phyloP scores from a whole-genome alignment of 2,888 invertebrate species.

The Phaonia tiefii region DNA sequence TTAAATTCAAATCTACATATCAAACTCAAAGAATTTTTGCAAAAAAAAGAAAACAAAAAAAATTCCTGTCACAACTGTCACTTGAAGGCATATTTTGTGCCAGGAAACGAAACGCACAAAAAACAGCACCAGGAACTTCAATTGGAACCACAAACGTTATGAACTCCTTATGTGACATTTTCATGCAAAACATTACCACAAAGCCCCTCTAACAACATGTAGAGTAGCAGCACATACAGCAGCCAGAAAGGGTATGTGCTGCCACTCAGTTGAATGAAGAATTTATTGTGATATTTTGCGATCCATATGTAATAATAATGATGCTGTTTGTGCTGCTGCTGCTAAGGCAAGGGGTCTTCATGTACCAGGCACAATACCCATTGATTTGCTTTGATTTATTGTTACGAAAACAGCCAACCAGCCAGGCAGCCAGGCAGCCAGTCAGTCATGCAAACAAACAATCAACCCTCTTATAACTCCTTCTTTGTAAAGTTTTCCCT shows the following conservation, averaged over 20 bases:
- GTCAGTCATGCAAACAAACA: slow-evolving; percentile 29
- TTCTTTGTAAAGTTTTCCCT: slow-evolving; percentile 48
- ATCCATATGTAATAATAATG: too few relatives aligned
- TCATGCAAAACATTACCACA: slow-evolving; percentile 26
- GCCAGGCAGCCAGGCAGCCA: too few relatives aligned
- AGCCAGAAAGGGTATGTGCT: too few relatives aligned
- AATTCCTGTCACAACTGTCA: slow-evolving; percentile 68
- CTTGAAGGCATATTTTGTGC: slow-evolving; percentile 68
- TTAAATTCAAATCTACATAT: background rate
- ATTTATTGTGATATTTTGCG: slow-evolving; percentile 14
- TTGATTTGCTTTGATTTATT: slow-evolving; percentile 80
- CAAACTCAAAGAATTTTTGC: slow-evolving; percentile 4
- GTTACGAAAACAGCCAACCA: slow-evolving; percentile 62
- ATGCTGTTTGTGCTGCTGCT: slow-evolving; percentile 32
- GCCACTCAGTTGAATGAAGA: background rate
- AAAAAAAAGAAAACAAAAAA: slow-evolving; percentile 3
- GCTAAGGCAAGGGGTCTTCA: background rate
- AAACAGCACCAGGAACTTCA: background rate
- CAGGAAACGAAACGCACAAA: background rate
- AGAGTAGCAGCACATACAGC: slow-evolving; percentile 3
- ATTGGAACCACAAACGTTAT: slow-evolving; percentile 41
- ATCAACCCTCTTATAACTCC: slow-evolving; percentile 55
- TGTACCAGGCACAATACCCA: slow-evolving; percentile 51
- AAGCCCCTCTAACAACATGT: background rate
- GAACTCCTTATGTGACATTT: slow-evolving; percentile 53